Evolutionary conservation across 35 echinoderm and acorn worm genomes (phyloP), one percentile per base, ranked within the genome.

Genomic region (Acanthaster planci): DNA sequence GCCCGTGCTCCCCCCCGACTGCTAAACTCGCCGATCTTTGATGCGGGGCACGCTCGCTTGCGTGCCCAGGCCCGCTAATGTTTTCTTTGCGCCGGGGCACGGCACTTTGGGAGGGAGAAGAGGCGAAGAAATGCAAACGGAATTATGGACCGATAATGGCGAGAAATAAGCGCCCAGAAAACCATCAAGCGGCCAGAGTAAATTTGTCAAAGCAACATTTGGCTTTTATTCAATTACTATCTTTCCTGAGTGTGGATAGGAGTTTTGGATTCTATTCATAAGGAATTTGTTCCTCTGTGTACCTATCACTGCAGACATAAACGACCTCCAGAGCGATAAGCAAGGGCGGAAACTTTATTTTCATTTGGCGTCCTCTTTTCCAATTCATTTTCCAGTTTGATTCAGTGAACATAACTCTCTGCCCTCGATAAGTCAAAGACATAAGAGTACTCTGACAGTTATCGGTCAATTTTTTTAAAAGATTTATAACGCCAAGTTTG

Each of bases 201-300:
- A 72, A 72, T 72, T 72, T 72, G 64, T 31, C 64, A 72, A 72
- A 72, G 64, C 64, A 72, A 72, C 26, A 72, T 72, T 72, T 26
- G 23, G 34, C 64, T 72, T 29, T 72, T 2, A 72, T 72, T 34
- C 34, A 72, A 72, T 72, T 72, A 72, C 26, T 72, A 29, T 26
- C 26, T 72, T 21, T 72, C 42, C 12, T 4, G 4, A 47, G 42
- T 12, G 42, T 47, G 42, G 12, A 47, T 47, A 12, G 12, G 12
- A 47, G 42, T 4, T 47, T 47, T 47, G 42, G 42, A 47, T 47
- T 47, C 12, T 47, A 6, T 47, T 6, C 12, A 47, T 47, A 47
- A 47, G 42, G 12, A 47, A 47, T 47, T 47, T 47, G 42, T 12
- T 47, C 42, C 42, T 12, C 12, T 47, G 42, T 47, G 42, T 47